phyloP scores from a whole-genome alignment of 1,140 invertebrate species.

The Galendromus occidentalis region DNA sequence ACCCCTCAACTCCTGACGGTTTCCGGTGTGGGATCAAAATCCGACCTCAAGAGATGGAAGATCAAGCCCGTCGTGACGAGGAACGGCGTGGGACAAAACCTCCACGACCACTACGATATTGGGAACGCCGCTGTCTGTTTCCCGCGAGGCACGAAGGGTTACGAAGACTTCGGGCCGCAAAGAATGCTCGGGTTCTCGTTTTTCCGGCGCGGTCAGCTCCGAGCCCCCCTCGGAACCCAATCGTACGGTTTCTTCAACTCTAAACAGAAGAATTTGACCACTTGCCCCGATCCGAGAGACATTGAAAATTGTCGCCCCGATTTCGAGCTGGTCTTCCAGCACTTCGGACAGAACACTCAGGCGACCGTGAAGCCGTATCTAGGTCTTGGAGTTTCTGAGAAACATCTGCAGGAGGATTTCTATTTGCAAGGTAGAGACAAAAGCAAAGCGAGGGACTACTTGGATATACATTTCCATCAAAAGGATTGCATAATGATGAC shows the following conservation, averaged over 20 bases:
- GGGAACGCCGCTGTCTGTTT: background rate
- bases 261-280: background rate
- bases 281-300: background rate
- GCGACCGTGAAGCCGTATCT: background rate
- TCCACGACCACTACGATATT: conserved; percentile 27
- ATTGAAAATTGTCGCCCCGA: background rate
- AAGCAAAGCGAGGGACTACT: background rate
- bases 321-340: background rate
- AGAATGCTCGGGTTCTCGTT: background rate
- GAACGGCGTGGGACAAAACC: conserved; percentile 28
- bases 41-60: conserved; percentile 46
- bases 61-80: background rate
- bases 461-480: background rate
- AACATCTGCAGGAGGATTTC: background rate
- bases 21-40: conserved; percentile 56
- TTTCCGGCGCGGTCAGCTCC: background rate
- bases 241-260: background rate
- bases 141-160: background rate
- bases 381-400: background rate
- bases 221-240: background rate
- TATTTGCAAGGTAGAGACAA: background rate
- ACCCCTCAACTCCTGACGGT: conserved; percentile 62
- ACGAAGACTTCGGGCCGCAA: background rate
- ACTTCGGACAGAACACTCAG: background rate
- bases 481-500: background rate